Evolutionary conservation across 1,140 invertebrate species (phyloP), one percentile per base, ranked within the genome.

Genomic region (Hypsibius dujardini): DNA sequence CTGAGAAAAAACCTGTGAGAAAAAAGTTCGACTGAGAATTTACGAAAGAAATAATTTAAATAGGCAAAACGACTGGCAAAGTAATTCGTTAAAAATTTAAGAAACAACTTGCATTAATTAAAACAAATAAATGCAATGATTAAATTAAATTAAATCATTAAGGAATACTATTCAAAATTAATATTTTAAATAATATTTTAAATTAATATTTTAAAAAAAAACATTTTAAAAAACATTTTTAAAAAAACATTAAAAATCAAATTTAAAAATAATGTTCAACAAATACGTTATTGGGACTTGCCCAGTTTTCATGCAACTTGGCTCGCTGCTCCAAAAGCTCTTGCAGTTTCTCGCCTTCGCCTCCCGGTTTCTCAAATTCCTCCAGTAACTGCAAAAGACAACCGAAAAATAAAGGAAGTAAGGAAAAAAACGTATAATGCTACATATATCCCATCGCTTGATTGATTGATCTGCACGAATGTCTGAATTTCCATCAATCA

Each of bases 261-360:
- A 28, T 28, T 28, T 28, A 28, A 28, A 28, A 28, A 28, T 28
- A 28, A 28, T 28, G 28, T 28, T 28, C 28, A 28, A 28, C 28
- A 28, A 28, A 28, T 28, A 28, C 28, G 28, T 28, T 28, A 28
- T 28, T 28, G 28, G 28, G 28, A 71, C 72, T 76, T 77, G 84
- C 83, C 90, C 89, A 88, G 78, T 89, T 90, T 69, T 82, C 81
- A 72, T 82, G 82, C 47, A 79, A 79, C 70, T 80, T 74, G 1
- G 86, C 86, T 76, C 81, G 82, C 72, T 85, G 78, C 76, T 86
- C 82, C 46, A 90, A 75, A 3, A 87, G 76, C 59, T 73, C 71
- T 72, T 92, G 89, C 46, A 92, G 78, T 74, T 86, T 82, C 67
- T 80, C 79, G 46, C 88, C 89, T 71, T 82, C 76, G 50, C 85